Evolutionary conservation across 2,888 invertebrate genomes (phyloP), one percentile per base, ranked within the genome.

Genomic region (Piscicola geometra): DNA sequence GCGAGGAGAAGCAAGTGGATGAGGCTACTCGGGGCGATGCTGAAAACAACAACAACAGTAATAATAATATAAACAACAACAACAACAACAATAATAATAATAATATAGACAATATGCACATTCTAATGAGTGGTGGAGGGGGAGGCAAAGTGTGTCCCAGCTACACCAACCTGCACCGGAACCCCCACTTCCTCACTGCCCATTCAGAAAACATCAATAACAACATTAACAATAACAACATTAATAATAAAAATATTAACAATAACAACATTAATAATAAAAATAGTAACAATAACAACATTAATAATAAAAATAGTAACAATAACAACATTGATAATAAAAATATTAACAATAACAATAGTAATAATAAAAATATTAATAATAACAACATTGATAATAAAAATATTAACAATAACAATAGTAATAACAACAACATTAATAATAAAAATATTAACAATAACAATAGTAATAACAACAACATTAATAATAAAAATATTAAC

Each of bases 141-240:
- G 56, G 21, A 25, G 50, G 30, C 5, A 52, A 47, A 30, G 12
- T 32, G 15, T 15, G 52, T 33, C 47, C 15, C n/a, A 52, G 52
- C 35, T 71, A 36, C 71, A 41, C 25, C 71, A 71, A 71, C 71
- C 9, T 52, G 30, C 32, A 71, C 71, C 47, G 71, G 71, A 71
- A 71, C n/a, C 71, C 71, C 18, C 25, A 71, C 3, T 71, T 71
- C 70, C 36, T 67, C 18, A 1, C 70, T 21, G 18, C 35, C 47
- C 47, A 36, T 25, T 15, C 41, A 9, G 41, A 9, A 41, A 15
- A 9, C 41, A 9, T 15, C 41, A 41, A 41, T 21, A 56, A 56
- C 25, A 56, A 56, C 21, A 47, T 47, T 15, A 47, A 47, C 21
- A 47, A 47, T 66, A 66, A 66, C n/a, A n/a, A 25, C n/a, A 66